A percentile compares a stretch with the other conserved stretches of the same genome.
Evolutionary conservation across 1,140 invertebrate genomes (phyloP).

Genomic region (Scaptomyza graminum): DNA sequence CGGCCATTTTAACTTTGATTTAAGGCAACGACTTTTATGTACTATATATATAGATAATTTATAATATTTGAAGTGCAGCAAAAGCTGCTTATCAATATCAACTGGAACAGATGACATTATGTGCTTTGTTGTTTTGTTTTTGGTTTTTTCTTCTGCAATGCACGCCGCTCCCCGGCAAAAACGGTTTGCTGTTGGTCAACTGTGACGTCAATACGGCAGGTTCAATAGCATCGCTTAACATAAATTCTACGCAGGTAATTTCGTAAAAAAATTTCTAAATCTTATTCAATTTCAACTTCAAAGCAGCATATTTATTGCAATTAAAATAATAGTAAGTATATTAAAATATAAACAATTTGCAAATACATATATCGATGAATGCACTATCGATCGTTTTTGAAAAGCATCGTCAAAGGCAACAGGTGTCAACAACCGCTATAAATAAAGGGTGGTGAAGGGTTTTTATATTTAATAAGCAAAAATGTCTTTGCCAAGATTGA

Average conservation of each 20-base stretch:
- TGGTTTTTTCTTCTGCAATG: neutral
- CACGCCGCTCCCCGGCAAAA: neutral
- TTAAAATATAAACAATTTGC: neutral
- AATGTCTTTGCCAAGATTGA: conserved; percentile 32
- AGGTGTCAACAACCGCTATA: conserved; percentile 20
- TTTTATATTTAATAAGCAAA: neutral
- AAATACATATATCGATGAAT: neutral
- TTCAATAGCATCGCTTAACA: neutral
- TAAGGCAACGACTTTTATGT: conserved; percentile 7
- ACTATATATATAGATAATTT: conserved; percentile 1
- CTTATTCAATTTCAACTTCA: no score
- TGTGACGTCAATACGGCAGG: neutral
- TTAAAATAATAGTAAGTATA: neutral
- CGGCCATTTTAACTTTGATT: conserved; percentile 26
- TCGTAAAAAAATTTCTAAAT: no score
- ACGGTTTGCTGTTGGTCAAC: neutral
- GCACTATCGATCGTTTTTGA: conserved; percentile 2
- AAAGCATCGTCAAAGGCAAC: neutral
- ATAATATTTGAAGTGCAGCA: conserved; percentile 6
- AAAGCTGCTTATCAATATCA: conserved; percentile 8
- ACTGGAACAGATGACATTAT: conserved; percentile 9
- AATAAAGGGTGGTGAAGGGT: conserved; percentile 2
- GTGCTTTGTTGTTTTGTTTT: neutral
- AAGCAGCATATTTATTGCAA: no score
- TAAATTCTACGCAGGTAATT: neutral